A percentile compares a stretch with the other conserved stretches of the same genome.
Evolutionary conservation across 2,888 invertebrate genomes (phyloP).

Genomic region (Horisme vitalbata): DNA sequence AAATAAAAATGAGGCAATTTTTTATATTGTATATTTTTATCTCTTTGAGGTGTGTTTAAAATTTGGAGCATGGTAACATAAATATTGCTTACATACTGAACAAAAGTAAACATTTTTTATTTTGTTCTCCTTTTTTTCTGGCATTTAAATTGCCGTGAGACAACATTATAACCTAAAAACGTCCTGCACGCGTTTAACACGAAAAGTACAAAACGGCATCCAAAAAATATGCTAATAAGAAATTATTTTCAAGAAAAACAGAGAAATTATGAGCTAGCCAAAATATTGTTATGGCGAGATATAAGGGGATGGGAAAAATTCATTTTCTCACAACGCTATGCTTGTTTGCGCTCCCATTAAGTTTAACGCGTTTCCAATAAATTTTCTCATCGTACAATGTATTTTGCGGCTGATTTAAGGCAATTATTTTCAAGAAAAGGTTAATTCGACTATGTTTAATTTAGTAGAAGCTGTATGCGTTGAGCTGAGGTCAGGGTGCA

Average conservation of each 20-base stretch:
- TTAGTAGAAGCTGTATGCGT: no score
- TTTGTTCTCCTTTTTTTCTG: neutral
- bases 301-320: slow-evolving; percentile 36
- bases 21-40: no score
- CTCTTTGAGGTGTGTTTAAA: no score
- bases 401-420: slow-evolving; percentile 17
- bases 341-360: slow-evolving; percentile 40
- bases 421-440: slow-evolving; percentile 22
- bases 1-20: no score
- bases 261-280: slow-evolving; percentile 28
- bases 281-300: slow-evolving; percentile 34
- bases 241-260: slow-evolving; percentile 30
- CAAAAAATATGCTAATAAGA: slow-evolving; percentile 20
- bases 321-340: slow-evolving; percentile 29
- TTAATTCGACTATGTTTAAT: neutral
- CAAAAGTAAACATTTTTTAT: neutral
- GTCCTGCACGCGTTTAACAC: neutral
- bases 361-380: slow-evolving; percentile 46
- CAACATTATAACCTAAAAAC: slow-evolving; percentile 2
- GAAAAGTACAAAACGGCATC: slow-evolving; percentile 11
- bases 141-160: neutral
- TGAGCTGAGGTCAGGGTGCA: no score
- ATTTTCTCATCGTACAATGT: slow-evolving; percentile 38
- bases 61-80: no score
- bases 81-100: neutral